Conservation (phyloP, 2,797 vertebrate species). For the Anniella stebbinsi region DNA sequence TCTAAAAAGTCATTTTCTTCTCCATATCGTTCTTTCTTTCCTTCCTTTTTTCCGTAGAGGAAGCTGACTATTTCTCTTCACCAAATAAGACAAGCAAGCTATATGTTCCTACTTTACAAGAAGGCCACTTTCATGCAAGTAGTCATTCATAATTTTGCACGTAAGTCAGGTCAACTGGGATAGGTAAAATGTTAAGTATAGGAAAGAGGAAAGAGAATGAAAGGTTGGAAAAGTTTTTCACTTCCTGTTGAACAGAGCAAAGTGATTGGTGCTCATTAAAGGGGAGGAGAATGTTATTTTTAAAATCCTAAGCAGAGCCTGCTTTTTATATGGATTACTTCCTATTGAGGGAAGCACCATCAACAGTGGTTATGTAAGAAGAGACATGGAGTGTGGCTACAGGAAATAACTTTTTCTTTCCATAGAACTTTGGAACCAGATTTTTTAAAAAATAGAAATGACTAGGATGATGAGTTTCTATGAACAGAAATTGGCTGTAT, state of each 20-base stretch:
- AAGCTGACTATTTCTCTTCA: constrained; percentile 44
- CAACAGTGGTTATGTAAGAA: constrained; percentile 46
- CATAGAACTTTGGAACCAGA: constrained; percentile 24
- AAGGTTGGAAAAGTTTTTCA: constrained; percentile 49
- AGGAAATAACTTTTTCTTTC: constrained; percentile 38
- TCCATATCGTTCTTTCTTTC: not conserved
- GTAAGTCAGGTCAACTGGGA: constrained; percentile 20
- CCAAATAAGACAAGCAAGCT: not conserved
- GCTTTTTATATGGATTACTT: constrained; percentile 52
- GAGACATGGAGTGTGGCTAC: constrained; percentile 36
- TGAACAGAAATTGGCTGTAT: not conserved
- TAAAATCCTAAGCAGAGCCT: constrained; percentile 48
- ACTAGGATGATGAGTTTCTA: not conserved
- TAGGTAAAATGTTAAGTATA: constrained; percentile 64
- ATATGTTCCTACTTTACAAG: constrained; percentile 14
- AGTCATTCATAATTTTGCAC: constrained; percentile 42
- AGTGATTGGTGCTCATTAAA: constrained; percentile 61
- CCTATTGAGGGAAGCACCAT: constrained; percentile 49
- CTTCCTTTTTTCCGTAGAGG: constrained; percentile 48
- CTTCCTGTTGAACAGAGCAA: constrained; percentile 43
- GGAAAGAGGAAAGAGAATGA: constrained; percentile 54
- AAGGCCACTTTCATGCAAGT: constrained; percentile 45
- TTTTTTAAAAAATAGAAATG: not conserved
- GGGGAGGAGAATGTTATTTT: constrained; percentile 54
- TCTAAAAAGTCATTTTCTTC: constrained; percentile 56